Conservation (phyloP, 2,113 vertebrate genomes). For the Upupa epops region DNA sequence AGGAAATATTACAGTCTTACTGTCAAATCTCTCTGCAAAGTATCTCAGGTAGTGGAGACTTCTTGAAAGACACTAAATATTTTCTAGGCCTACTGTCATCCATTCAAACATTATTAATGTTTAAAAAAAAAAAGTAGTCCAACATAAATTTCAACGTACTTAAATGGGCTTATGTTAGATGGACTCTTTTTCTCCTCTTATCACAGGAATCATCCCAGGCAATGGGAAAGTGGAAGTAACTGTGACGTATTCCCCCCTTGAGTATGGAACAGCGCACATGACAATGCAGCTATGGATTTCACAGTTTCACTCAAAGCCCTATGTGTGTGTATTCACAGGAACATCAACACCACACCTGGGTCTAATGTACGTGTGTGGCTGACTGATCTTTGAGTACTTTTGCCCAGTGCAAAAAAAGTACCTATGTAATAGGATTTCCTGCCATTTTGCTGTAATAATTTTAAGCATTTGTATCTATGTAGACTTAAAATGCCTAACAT, state of each 20-base stretch:
- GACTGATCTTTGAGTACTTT: background rate
- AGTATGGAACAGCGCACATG: slow-evolving; percentile 85
- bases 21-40: background rate
- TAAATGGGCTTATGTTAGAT: background rate
- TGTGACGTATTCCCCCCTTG: slow-evolving; percentile 81
- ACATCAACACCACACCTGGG: slow-evolving; percentile 75
- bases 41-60: background rate
- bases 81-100: background rate
- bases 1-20: background rate
- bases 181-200: slow-evolving; percentile 10
- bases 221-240: slow-evolving; percentile 75
- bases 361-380: slow-evolving; percentile 74
- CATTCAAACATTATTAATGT: background rate
- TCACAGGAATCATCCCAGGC: slow-evolving; percentile 88
- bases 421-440: background rate
- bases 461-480: background rate
- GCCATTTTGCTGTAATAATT: background rate
- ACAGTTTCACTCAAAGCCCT: slow-evolving; percentile 87
- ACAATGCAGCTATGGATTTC: slow-evolving; percentile 82
- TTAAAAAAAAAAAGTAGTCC: background rate
- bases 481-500: background rate
- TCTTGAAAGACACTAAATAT: slow-evolving; percentile 17
- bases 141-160: background rate
- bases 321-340: slow-evolving; percentile 86
- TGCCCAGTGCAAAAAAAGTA: background rate